These are phyloP conservation scores for Chironomus tepperi DNA, from an alignment of 1,140 invertebrate genomes.

Conservation along the genomic window DNA sequence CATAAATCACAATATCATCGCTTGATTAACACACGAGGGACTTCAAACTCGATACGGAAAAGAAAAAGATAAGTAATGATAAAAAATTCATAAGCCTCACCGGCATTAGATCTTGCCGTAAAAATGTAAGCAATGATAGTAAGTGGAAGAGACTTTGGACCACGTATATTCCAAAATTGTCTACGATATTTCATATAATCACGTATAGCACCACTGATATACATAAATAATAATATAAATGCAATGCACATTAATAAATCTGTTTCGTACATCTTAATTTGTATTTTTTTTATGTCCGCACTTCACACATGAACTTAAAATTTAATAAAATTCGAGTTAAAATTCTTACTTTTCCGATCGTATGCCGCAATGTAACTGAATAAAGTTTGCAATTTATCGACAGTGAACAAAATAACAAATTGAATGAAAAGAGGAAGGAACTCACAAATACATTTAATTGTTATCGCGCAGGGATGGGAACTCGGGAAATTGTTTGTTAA, in stretches of 20 bases:
- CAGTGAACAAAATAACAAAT: no score
- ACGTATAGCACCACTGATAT: neutral
- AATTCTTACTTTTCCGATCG: no score
- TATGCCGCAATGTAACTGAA: no score
- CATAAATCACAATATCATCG: neutral
- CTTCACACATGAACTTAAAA: no score
- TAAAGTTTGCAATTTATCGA: no score
- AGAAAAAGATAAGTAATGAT: no score
- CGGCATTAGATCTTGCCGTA: neutral
- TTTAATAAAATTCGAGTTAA: no score
- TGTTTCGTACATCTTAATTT: neutral
- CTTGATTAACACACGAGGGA: neutral
- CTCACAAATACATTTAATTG: no score
- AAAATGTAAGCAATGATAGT: slow-evolving; percentile 2
- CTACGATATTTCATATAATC: slow-evolving; percentile 11
- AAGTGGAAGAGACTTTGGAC: neutral
- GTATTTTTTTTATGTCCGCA: no score
- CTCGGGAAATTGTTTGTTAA: no score
- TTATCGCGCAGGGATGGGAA: no score
- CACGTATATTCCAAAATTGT: neutral
- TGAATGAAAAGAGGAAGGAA: no score
- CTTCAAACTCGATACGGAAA: neutral
- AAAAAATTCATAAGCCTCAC: neutral
- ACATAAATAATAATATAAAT: neutral
- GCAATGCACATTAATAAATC: neutral